phyloP scores from a whole-genome alignment of 2,888 invertebrate species.

The Oscheius myriophilus region DNA sequence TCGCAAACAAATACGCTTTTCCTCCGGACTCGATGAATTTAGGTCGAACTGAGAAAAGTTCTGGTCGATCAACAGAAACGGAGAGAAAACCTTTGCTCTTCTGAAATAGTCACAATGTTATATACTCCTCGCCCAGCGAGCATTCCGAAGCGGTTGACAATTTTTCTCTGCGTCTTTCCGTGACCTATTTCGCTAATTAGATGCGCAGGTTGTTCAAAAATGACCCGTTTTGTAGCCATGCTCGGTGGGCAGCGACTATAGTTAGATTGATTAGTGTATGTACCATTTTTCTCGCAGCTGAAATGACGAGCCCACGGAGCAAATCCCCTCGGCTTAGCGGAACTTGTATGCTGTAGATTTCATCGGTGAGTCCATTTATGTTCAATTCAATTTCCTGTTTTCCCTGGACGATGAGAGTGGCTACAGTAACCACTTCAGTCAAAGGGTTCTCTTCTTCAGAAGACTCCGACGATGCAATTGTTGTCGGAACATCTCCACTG shows the following conservation, averaged over 20 bases:
- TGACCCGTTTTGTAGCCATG: too few relatives aligned
- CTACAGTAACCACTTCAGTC: slow-evolving; percentile 19
- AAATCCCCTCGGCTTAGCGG: slow-evolving; percentile 13
- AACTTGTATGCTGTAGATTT: neutral
- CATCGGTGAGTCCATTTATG: slow-evolving; percentile 6
- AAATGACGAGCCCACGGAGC: slow-evolving; percentile 16
- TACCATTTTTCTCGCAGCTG: neutral
- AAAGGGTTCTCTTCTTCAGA: slow-evolving; percentile 24
- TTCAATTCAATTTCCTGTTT: neutral
- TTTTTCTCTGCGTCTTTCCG: too few relatives aligned
- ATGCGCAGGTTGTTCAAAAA: too few relatives aligned
- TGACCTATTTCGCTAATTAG: too few relatives aligned
- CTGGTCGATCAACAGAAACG: slow-evolving; percentile 19
- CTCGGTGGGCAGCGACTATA: too few relatives aligned
- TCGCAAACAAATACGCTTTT: slow-evolving; percentile 28
- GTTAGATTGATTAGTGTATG: too few relatives aligned
- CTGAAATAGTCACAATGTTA: neutral
- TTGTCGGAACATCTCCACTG: slow-evolving; percentile 6
- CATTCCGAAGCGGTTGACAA: too few relatives aligned
- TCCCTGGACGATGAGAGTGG: slow-evolving; percentile 19
- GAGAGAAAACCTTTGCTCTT: neutral
- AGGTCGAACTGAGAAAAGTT: slow-evolving; percentile 24
- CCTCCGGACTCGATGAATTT: slow-evolving; percentile 15
- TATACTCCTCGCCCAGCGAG: too few relatives aligned
- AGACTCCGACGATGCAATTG: slow-evolving; percentile 2